A percentile compares a stretch with the other conserved stretches of the same genome.
These are phyloP conservation scores for Drosophila emarginata DNA, from an alignment of 2,888 invertebrate species.

Conservation along the genomic window DNA sequence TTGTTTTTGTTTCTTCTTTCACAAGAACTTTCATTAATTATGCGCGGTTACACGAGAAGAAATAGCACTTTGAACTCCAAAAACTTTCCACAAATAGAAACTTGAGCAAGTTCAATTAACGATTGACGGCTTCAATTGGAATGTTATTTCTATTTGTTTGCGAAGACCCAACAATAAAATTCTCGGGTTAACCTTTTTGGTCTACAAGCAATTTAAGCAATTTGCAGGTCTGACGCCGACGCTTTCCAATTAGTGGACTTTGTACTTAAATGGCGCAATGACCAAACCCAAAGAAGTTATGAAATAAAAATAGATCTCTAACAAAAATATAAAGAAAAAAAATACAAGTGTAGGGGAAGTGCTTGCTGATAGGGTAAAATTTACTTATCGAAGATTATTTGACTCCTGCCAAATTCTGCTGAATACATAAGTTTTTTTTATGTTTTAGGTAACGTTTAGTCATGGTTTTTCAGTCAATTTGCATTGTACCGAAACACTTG, in stretches of 20 bases:
- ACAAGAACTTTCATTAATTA: constrained; percentile 37
- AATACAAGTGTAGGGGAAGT: constrained; percentile 8
- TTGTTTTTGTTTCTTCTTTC: constrained; percentile 41
- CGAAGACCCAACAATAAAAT: constrained; percentile 23
- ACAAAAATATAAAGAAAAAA: constrained; percentile 2
- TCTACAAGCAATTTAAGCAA: constrained; percentile 48
- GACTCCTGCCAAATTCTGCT: not conserved
- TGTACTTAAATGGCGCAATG: constrained; percentile 36
- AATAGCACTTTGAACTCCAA: constrained; percentile 55
- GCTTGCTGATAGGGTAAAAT: constrained; percentile 13
- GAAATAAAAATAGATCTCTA: constrained; percentile 35
- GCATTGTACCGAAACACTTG: not conserved
- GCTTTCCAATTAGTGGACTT: constrained; percentile 41
- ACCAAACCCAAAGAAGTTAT: constrained; percentile 26
- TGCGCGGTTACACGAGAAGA: constrained; percentile 39
- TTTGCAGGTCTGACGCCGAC: constrained; percentile 24
- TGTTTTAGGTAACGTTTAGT: not conserved
- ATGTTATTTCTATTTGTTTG: constrained; percentile 4
- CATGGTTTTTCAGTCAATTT: constrained; percentile 1
- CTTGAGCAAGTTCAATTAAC: constrained; percentile 41
- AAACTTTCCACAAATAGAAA: constrained; percentile 52
- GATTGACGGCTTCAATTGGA: constrained; percentile 46
- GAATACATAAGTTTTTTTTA: not conserved
- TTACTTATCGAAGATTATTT: constrained; percentile 12
- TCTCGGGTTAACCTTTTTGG: constrained; percentile 33